Base-by-base conservation (phyloP, 2,113 vertebrate species). In the Chascanopsetta lugubris region DNA sequence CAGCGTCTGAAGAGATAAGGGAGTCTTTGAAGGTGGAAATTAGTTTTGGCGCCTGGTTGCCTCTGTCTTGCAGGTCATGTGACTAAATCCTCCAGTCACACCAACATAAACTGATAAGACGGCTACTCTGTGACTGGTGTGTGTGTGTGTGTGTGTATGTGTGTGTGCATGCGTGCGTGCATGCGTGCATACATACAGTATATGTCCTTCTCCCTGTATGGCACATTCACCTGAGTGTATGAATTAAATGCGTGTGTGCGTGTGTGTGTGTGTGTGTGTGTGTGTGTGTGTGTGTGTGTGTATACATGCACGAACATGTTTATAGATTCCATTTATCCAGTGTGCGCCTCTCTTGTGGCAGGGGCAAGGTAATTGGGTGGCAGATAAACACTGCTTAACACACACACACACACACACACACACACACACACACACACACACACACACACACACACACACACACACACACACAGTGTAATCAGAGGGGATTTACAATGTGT, bases 401-500 rank as follows among this genome's bases (percentile, higher is more conserved):
- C 93, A 94, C 81, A 82, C 72, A 55, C 40, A 65, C 25, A 62
- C 45, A 61, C 63, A 58, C 77, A 63, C 34, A 70, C 26, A 69
- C 69, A 74, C 68, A 82, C 60, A 63, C 74, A 80, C n/a, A n/a
- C n/a, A n/a, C n/a, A n/a, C n/a, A 76, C 56, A 72, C 68, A 73
- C 64, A 77, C 59, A 62, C 42, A 40, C 56, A 75, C 24, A 55
- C 40, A 65, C 25, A 62, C 45, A 61, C 63, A 58, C 77, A 63
- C 34, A 70, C 26, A 69, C 69, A 74, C 68, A 82, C 60, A 63
- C 74, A 80, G 90, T 91, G 91, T 95, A 96, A 97, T 96, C 95
- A 94, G 94, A 93, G 93, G 95, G 94, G 95, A 97, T 98, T 98
- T 96, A 96, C 96, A 94, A 95, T 95, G 94, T 96, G 91, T 93